Evolutionary conservation across 1,140 invertebrate species (phyloP), one percentile per base, ranked within the genome.

Genomic region (Magallana ariakensis): DNA sequence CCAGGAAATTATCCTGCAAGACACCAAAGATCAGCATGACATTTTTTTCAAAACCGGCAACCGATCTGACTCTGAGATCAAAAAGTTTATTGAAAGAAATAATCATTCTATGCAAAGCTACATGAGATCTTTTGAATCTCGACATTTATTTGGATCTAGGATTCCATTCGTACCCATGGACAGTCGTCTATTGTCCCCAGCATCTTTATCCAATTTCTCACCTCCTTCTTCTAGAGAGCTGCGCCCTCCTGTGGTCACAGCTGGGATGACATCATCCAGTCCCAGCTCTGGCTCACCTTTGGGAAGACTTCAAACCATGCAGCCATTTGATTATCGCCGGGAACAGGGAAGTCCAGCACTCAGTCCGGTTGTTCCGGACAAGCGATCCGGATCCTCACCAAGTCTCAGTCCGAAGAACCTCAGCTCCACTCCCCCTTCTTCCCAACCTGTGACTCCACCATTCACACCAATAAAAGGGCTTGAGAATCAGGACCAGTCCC

Each of bases 251-350:
- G 90, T 90, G 55, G 89, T 91, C 15, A 90, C 91, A 82, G 91
- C 86, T 82, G 90, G 33, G 90, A 91, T 91, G 57, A 92, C 88
- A 60, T 90, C 91, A 70, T 91, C 92, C 33, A 94, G 93, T 85
- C 94, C 94, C 8, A 85, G 93, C 22, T 90, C 93, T 10, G 91
- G 91, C 6, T 98, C 97, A 8, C 97, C 98, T 1, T 95, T 99
- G 56, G 98, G 97, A 94, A 96, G 97, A 91, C 95, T 99, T 33
- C 97, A 98, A 94, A 98, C 97, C 91, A 98, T 99, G 98, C 92
- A 98, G 93, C 98, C 98, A 1, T 98, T 98, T 94, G 98, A 98
- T 93, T 98, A 97, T 93, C 96, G 97, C 22, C 97, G 98, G 92
- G 95, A 97, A 66, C 90, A 83, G 95, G 95, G 85, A 94, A 95